Base-by-base conservation (phyloP, 2,888 invertebrate genomes). In the Tipula confusa region DNA sequence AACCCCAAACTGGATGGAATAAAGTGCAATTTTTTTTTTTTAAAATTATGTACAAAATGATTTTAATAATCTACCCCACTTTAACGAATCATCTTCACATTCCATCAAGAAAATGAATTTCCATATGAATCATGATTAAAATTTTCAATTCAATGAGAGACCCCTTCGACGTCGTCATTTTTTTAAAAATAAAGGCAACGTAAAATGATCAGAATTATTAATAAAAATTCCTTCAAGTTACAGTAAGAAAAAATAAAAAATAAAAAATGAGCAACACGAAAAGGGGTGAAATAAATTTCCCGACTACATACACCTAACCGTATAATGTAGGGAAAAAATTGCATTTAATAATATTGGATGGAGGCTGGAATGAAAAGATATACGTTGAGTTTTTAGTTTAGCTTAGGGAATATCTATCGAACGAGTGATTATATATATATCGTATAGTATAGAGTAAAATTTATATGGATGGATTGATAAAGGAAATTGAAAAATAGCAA, bases 401-500 rank as follows among this genome's bases (percentile, higher is more conserved):
- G 64, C 24, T 24, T 24, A 64, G 64, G 64, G 64, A 64, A 64
- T 64, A 24, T n/a, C n/a, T 9, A 38, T 38, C 38, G 9, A 18
- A 4, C n/a, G n/a, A n/a, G n/a, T n/a, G n/a, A n/a, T n/a, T n/a
- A 48, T 15, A 48, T 9, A 43, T 2, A 15, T 2, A n/a, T 43
- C 2, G 43, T 1, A 64, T 4, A 38, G 38, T 24, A 24, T 13
- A 36, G 18, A 0, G 48, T 18, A n/a, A n/a, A n/a, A n/a, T n/a
- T n/a, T n/a, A 48, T 18, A 48, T 18, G 38, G 38, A 38, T 38
- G 31, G 38, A 38, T 38, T 18, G 24, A 24, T 64, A 64, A 64
- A 64, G 64, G 64, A 64, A 24, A 64, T 64, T 64, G 64, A 64
- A 64, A 64, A 64, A 64, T 64, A 64, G 64, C 64, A 64, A 64